Base-by-base conservation (phyloP, 1,140 invertebrate genomes). In the Drosophila sturtevanti region DNA sequence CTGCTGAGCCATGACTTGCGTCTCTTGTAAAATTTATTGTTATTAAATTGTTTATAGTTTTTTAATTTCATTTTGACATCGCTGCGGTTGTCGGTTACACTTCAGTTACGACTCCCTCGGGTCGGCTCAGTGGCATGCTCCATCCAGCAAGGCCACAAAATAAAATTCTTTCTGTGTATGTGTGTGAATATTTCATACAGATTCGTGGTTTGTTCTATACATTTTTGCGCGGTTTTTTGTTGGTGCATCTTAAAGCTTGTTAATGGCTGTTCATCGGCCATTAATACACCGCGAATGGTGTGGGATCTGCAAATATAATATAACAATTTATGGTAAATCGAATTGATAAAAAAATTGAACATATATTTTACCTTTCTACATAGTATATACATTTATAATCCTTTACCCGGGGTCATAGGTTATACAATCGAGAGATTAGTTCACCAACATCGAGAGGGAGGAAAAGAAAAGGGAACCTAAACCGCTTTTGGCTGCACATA, bases 31-130 rank as follows among this genome's bases (percentile, higher is more conserved):
- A 65, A 65, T 60, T 41, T 12, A 63, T 35, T 63, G 44, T 69
- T 73, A 35, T 69, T 64, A 54, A 73, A 73, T 69, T 60, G 66
- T 55, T 73, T 64, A 69, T 69, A 60, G 67, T 37, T 41, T 35
- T 59, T 63, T 73, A 63, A 73, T 68, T 73, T 68, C 34, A 16
- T 41, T 69, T 44, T 69, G 54, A 54, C 66, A 31, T 54, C 34
- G 65, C 38, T 68, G 66, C 12, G 35, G 27, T 16, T 31, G 27
- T 58, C 34, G 52, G 9, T 12, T 51, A 48, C 41, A 48, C 41
- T 48, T 48, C 16, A 18, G 16, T 10, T 21, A 48, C 41, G 41
- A 48, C 41, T 48, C 41, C 41, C 41, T 16, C 41, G 18, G 12
- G 41, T 35, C 27, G 27, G 22, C 14, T n/a, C 31, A 41, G n/a